Evolutionary conservation across 1,140 invertebrate species (phyloP), one percentile per base, ranked within the genome.

Genomic region (Lepidurus arcticus): DNA sequence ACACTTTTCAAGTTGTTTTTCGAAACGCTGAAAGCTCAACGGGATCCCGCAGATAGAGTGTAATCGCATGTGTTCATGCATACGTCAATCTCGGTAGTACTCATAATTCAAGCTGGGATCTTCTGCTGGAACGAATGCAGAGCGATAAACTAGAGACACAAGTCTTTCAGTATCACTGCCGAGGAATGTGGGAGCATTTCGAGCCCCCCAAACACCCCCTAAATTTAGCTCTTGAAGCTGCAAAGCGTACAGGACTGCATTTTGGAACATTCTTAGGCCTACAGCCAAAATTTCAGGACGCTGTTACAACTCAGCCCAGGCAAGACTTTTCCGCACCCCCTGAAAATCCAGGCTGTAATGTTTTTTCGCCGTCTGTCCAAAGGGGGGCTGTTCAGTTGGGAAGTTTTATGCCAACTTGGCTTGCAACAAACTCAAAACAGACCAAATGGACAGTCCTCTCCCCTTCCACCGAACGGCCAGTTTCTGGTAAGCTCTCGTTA

Each of bases 341-440:
- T 21, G 53, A 65, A 65, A 65, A 65, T 1, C 53, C 53, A 16
- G 53, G 53, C 53, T 65, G 53, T 65, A 65, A 21, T 21, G 21
- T 65, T 65, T 65, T 65, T 65, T 65, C 13, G 53, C 53, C 53
- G 53, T 65, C 53, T 65, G 53, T 65, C 53, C 34, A 21, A 65
- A 65, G 53, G 53, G 21, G 7, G 21, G 53, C 53, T 65, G 21
- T 65, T 65, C 53, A 16, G 53, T 65, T 4, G 9, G 16, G 4
- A 65, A 65, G 16, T 65, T 47, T 21, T 65, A 65, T 65, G 53
- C 53, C 53, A 65, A 65, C n/a, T 65, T 65, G 13, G 53, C 53
- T 65, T 65, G 53, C 53, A 65, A 65, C 9, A 65, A 65, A 65
- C 16, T 65, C 21, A 13, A 65, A 13, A 21, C 53, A 65, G 53